These are phyloP conservation scores for Clarias macrocephalus DNA, from an alignment of 2,113 vertebrate species.

Conservation along the genomic window DNA sequence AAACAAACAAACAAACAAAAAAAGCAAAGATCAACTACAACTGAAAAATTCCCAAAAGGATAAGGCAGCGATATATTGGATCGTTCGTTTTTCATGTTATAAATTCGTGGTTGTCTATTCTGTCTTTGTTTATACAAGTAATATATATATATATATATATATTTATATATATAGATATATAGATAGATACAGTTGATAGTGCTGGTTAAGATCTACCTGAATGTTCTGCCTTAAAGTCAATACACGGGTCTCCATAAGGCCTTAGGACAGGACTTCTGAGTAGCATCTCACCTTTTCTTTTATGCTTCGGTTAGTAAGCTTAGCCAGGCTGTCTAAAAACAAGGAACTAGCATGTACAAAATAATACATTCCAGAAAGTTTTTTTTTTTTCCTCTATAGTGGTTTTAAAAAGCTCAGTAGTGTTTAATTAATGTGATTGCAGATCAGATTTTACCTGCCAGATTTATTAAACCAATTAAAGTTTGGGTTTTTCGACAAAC, in stretches of 20 bases:
- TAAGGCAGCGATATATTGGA: slow-evolving; percentile 74
- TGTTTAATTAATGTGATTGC: not conserved
- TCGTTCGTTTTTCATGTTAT: slow-evolving; percentile 62
- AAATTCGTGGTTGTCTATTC: slow-evolving; percentile 67
- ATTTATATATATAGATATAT: not conserved
- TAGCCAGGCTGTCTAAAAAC: slow-evolving; percentile 68
- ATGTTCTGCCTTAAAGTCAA: slow-evolving; percentile 24
- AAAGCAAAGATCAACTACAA: slow-evolving; percentile 48
- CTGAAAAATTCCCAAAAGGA: slow-evolving; percentile 54
- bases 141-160: slow-evolving; percentile 46
- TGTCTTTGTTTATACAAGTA: slow-evolving; percentile 68
- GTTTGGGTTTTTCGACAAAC: not conserved
- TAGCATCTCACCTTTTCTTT: slow-evolving; percentile 28
- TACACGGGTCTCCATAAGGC: not conserved
- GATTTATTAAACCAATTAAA: not conserved
- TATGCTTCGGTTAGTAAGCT: slow-evolving; percentile 58
- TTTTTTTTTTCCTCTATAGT: not conserved
- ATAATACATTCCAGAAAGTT: slow-evolving; percentile 76
- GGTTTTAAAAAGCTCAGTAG: not conserved
- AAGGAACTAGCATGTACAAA: slow-evolving; percentile 75
- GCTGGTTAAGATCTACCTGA: slow-evolving; percentile 34
- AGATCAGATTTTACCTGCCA: no score
- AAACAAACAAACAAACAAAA: slow-evolving; percentile 47
- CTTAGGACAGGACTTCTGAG: slow-evolving; percentile 42
- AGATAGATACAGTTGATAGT: slow-evolving; percentile 42